Base-by-base conservation (phyloP, 2,888 invertebrate genomes). In the Eupeodes luniger region DNA sequence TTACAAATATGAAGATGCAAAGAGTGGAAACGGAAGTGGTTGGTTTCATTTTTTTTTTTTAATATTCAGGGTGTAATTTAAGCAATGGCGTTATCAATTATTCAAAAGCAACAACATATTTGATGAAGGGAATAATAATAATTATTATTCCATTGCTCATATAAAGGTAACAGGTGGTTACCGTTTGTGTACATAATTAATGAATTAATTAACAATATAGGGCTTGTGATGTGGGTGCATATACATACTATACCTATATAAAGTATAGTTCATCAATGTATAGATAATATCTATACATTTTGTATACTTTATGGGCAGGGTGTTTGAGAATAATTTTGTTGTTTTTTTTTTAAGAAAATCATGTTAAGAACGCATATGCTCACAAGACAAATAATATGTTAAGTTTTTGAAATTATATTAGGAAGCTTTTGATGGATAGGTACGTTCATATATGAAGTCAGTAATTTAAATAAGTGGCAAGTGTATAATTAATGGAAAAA, bases 151-250 rank as follows among this genome's bases (percentile, higher is more conserved):
- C 59, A 40, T 36, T n/a, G 59, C 72, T 81, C 59, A 47, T 19
- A 59, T 53, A 64, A 59, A 55, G 53, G 53, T 70, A 85, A 81
- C 81, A 85, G 81, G 85, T 85, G 81, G 72, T 27, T 57, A 57
- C 7, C 19, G 14, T 72, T 72, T 57, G 12, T 72, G 70, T 72
- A 57, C 70, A 72, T 72, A 57, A 40, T 55, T 55, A 57, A 72
- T 72, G 27, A 72, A 72, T 57, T 57, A 57, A 72, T 72, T 72
- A 55, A 72, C 66, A 66, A 49, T 19, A 27, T 19, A 27, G 47
- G 66, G 27, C 27, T 49, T 36, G n/a, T 59, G 59, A 59, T 9
- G 59, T 36, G 59, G 59, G 34, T 59, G 12, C 4, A 47, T 7
- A 40, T 47, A 27, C 27, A 40, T 47, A 27, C 27, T 27, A 27